Evolutionary conservation across 2,888 invertebrate genomes (phyloP).

Genomic region (Taenaris catops): DNA sequence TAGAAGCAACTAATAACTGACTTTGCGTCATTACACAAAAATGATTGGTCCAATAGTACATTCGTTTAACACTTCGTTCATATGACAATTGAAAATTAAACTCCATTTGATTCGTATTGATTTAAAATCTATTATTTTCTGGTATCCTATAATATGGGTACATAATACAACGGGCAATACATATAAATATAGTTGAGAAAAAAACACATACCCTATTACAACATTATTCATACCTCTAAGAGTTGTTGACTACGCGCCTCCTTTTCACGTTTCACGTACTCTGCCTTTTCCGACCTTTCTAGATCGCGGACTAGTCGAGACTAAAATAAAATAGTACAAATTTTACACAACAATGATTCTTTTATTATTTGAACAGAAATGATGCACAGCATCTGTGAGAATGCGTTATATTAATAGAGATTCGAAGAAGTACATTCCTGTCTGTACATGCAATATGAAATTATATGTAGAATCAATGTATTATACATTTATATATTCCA

Average conservation of each 20-base stretch:
- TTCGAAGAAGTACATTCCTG: too few relatives aligned
- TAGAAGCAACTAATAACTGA: too few relatives aligned
- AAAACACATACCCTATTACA: background rate
- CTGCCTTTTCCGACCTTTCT: constrained; percentile 90
- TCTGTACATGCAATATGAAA: too few relatives aligned
- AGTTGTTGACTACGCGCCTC: constrained; percentile 91
- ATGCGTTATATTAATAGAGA: background rate
- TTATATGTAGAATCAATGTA: too few relatives aligned
- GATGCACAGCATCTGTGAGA: too few relatives aligned
- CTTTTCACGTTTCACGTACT: constrained; percentile 89
- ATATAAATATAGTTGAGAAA: constrained; percentile 7
- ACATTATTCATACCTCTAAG: constrained; percentile 85
- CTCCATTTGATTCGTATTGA: too few relatives aligned
- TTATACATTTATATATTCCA: too few relatives aligned
- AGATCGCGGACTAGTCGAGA: constrained; percentile 83
- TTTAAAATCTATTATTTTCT: constrained; percentile 15
- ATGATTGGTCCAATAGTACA: too few relatives aligned
- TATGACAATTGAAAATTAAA: too few relatives aligned
- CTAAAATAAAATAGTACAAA: constrained; percentile 35
- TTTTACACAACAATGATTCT: background rate
- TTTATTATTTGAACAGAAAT: too few relatives aligned
- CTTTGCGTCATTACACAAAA: too few relatives aligned
- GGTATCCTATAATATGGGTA: constrained; percentile 17
- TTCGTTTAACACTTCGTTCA: too few relatives aligned
- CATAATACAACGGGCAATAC: constrained; percentile 4